A percentile compares a stretch with the other conserved stretches of the same genome.
These are phyloP conservation scores for Leuctra nigra DNA, from an alignment of 2,888 invertebrate genomes.

Conservation along the genomic window DNA sequence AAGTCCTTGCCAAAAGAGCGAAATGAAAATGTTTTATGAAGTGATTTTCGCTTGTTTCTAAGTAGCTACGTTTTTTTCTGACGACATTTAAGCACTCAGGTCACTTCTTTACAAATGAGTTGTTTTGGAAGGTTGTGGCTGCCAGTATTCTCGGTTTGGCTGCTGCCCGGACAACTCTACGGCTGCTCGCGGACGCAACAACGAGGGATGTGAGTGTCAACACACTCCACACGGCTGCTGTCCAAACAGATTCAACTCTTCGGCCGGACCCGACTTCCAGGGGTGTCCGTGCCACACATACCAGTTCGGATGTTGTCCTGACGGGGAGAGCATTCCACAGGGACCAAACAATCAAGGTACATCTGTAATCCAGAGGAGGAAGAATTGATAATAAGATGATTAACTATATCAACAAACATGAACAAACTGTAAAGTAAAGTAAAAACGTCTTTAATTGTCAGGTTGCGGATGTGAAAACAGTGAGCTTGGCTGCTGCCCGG, in stretches of 20 bases:
- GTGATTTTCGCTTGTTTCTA: too few species aligned
- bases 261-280: conserved; percentile 66
- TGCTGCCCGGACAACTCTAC: conserved; percentile 83
- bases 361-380: too few species aligned
- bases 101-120: too few species aligned
- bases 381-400: too few species aligned
- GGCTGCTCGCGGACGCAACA: conserved; percentile 67
- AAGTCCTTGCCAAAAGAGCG: too few species aligned
- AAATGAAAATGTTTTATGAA: too few species aligned
- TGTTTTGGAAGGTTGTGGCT: conserved; percentile 74
- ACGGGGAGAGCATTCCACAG: conserved; percentile 67
- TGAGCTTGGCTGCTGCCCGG: conserved; percentile 77
- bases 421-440: too few species aligned
- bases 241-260: conserved; percentile 69
- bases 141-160: conserved; percentile 65
- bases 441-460: too few species aligned
- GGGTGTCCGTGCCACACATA: conserved; percentile 81
- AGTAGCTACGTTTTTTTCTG: too few species aligned
- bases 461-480: conserved; percentile 74
- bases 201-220: conserved; percentile 77
- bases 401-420: too few species aligned
- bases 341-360: conserved; percentile 62
- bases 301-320: conserved; percentile 87
- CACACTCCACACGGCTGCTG: conserved; percentile 73
- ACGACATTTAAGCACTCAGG: too few species aligned